Conservation (phyloP, 2,113 vertebrate genomes). For the Montifringilla adamsi region DNA sequence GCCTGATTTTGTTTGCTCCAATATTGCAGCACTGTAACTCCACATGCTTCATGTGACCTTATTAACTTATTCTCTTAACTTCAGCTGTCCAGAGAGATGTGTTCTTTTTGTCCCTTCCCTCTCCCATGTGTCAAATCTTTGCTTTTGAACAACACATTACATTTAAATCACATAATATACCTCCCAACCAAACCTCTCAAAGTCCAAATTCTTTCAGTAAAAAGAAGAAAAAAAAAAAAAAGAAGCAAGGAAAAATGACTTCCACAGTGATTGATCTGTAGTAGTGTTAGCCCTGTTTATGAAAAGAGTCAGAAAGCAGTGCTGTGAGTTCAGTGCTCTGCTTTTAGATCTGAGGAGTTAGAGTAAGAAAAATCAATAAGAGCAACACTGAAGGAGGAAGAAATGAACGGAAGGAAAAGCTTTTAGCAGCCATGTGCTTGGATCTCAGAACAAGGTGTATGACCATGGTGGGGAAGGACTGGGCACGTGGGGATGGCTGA, state of each 20-base stretch:
- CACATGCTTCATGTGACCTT: neutral
- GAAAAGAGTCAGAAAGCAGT: neutral
- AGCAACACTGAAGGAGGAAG: slow-evolving; percentile 57
- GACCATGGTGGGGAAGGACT: neutral
- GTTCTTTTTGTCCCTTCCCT: neutral
- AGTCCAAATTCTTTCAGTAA: neutral
- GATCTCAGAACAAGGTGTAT: slow-evolving; percentile 55
- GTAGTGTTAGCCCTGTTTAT: neutral
- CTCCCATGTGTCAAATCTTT: neutral
- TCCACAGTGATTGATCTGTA: neutral
- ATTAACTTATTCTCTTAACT: neutral
- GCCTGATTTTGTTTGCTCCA: neutral
- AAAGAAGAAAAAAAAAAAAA: too few relatives aligned
- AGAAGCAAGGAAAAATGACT: neutral
- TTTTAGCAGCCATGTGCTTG: slow-evolving; percentile 18
- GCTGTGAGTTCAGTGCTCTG: slow-evolving; percentile 6
- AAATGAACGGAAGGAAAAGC: slow-evolving; percentile 60
- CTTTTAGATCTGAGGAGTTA: slow-evolving; percentile 32
- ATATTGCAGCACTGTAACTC: neutral
- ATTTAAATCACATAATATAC: neutral
- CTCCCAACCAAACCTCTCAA: neutral
- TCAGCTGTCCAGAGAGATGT: neutral
- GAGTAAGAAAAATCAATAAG: slow-evolving; percentile 64
- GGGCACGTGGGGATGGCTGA: neutral
- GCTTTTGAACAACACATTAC: neutral